Evolutionary conservation across 2,888 invertebrate genomes (phyloP).

Genomic region (Drosophila bunnanda): DNA sequence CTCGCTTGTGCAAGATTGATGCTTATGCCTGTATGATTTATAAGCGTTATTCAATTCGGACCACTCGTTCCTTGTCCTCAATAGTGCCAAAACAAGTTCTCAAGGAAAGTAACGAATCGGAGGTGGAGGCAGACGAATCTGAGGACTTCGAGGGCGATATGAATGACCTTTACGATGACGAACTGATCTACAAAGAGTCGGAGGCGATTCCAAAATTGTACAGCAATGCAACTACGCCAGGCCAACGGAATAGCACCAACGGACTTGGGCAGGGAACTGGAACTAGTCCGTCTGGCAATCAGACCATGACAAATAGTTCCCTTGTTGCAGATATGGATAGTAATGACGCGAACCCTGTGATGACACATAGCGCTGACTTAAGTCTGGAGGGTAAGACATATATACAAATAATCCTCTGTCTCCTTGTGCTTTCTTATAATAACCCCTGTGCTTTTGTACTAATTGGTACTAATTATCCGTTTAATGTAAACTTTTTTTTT

Average conservation of each 20-base stretch:
- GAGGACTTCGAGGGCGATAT: slow-evolving; percentile 86
- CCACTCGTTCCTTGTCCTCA: slow-evolving; percentile 48
- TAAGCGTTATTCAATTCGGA: slow-evolving; percentile 15
- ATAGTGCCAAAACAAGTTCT: slow-evolving; percentile 93
- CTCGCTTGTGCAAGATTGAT: slow-evolving; percentile 54
- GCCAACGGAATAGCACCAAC: slow-evolving; percentile 58
- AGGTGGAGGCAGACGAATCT: slow-evolving; percentile 91
- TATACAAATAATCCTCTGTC: too few relatives aligned
- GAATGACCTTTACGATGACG: slow-evolving; percentile 86
- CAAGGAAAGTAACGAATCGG: slow-evolving; percentile 92
- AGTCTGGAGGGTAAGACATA: slow-evolving; percentile 82
- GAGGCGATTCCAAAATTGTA: slow-evolving; percentile 86
- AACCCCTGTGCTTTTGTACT: neutral
- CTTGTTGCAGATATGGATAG: slow-evolving; percentile 70
- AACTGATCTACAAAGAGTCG: slow-evolving; percentile 86
- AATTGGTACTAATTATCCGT: too few relatives aligned
- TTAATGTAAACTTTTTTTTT: neutral
- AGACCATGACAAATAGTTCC: slow-evolving; percentile 63
- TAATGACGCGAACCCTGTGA: slow-evolving; percentile 82
- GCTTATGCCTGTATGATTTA: slow-evolving; percentile 56
- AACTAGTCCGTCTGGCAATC: slow-evolving; percentile 55
- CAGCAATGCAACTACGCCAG: slow-evolving; percentile 80
- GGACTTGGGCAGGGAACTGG: slow-evolving; percentile 43
- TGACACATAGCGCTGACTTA: slow-evolving; percentile 83
- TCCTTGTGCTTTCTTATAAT: neutral